A percentile compares a stretch with the other conserved stretches of the same genome.
Conservation (phyloP, 2,888 invertebrate species). For the Terebella lapidaria region DNA sequence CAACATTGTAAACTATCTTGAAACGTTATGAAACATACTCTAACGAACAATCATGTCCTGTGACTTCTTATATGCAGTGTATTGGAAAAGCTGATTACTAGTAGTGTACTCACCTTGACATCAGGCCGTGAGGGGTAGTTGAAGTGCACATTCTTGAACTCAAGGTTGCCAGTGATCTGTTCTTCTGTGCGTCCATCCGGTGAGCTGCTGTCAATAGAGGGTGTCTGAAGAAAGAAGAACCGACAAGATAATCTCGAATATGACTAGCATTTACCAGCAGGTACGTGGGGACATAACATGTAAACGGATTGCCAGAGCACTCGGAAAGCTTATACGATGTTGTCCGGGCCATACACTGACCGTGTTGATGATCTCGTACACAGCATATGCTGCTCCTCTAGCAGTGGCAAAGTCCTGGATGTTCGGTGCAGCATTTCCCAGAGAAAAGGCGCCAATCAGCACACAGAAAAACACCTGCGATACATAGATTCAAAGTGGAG, state of each 20-base stretch:
- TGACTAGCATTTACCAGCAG: too few species aligned
- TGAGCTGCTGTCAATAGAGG: constrained; percentile 68
- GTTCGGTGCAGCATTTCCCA: constrained; percentile 47
- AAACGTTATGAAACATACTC: too few species aligned
- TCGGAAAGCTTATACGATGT: too few species aligned
- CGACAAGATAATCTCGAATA: too few species aligned
- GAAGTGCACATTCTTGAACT: constrained; percentile 67
- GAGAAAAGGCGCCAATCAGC: constrained; percentile 47
- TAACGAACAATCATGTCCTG: too few species aligned
- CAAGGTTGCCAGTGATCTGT: constrained; percentile 62
- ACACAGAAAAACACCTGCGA: constrained; percentile 70
- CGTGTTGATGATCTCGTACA: constrained; percentile 71
- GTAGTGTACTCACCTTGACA: constrained; percentile 39
- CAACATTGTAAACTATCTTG: too few species aligned
- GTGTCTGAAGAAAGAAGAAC: constrained; percentile 50
- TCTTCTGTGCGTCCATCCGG: constrained; percentile 61
- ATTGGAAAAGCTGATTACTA: too few species aligned
- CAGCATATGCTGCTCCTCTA: constrained; percentile 60
- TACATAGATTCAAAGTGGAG: not conserved
- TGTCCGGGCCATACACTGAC: too few species aligned
- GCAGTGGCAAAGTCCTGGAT: constrained; percentile 38
- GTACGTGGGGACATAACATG: too few species aligned
- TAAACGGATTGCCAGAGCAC: too few species aligned
- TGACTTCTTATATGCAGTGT: too few species aligned
- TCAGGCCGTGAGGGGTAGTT: constrained; percentile 73